Evolutionary conservation across 2,797 vertebrate genomes (phyloP).

Genomic region (Pseudochirops corinnae): DNA sequence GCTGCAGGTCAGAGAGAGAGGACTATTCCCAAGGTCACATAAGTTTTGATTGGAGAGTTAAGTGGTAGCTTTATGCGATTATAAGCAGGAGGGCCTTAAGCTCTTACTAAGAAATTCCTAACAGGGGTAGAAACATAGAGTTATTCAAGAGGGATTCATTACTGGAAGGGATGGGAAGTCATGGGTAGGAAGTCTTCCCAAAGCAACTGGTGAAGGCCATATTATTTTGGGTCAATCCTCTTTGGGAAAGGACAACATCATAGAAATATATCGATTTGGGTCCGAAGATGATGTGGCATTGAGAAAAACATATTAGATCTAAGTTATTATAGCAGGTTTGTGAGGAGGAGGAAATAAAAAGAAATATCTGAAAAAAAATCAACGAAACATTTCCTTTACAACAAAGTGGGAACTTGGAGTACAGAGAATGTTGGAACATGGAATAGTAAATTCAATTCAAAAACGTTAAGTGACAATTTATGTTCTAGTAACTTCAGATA

Average conservation of each 20-base stretch:
- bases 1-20: neutral
- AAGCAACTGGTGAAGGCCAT: neutral
- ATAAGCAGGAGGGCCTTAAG: neutral
- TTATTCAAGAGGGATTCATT: neutral
- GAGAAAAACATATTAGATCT: neutral
- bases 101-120: neutral
- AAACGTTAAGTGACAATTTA: neutral
- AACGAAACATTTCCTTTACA: neutral
- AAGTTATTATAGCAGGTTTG: neutral
- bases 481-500: neutral
- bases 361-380: neutral
- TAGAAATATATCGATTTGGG: neutral
- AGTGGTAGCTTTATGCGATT: neutral
- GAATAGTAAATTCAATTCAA: neutral
- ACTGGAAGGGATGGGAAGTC: neutral
- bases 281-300: neutral
- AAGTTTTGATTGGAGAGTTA: neutral
- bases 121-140: neutral
- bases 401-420: neutral
- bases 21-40: neutral
- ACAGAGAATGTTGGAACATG: neutral
- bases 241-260: neutral
- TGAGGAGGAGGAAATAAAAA: neutral
- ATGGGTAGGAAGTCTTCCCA: neutral
- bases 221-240: neutral